A percentile compares a stretch with the other conserved stretches of the same genome.
phyloP scores from a whole-genome alignment of 2,113 vertebrate genomes.

The Aplodontia rufa region DNA sequence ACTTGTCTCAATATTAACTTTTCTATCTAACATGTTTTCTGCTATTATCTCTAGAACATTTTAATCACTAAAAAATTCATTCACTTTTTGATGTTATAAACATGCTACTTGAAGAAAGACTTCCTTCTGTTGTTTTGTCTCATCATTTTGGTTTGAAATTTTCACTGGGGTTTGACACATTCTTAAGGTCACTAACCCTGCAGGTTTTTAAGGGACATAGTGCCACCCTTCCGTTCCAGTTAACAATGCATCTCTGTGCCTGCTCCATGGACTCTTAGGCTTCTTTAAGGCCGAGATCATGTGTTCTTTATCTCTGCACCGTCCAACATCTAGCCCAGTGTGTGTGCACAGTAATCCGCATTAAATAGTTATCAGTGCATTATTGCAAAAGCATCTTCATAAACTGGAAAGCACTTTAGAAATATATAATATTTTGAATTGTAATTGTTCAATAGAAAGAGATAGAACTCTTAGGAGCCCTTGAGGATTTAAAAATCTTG shows the following conservation, averaged over 20 bases:
- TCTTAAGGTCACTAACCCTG: not conserved
- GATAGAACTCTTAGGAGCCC: not conserved
- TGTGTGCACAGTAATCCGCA: not conserved
- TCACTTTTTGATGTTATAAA: not conserved
- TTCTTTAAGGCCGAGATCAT: not conserved
- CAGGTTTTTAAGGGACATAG: not conserved
- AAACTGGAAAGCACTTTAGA: not conserved
- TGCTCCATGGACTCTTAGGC: not conserved
- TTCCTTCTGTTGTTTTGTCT: not conserved
- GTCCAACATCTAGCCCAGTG: not conserved
- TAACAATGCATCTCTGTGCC: not conserved
- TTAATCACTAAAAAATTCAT: not conserved
- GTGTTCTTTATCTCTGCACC: not conserved
- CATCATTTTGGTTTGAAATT: not conserved
- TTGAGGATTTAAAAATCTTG: constrained; percentile 6
- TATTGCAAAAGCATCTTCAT: not conserved
- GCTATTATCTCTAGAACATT: not conserved
- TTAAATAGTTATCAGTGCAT: not conserved
- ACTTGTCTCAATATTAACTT: not conserved
- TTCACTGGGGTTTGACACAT: not conserved
- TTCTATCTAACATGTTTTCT: not conserved
- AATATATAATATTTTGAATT: not conserved
- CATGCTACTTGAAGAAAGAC: not conserved
- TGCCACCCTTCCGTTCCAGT: not conserved
- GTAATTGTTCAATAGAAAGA: not conserved